These are phyloP conservation scores for Campaea margaritaria DNA, from an alignment of 2,888 invertebrate species.

Conservation along the genomic window DNA sequence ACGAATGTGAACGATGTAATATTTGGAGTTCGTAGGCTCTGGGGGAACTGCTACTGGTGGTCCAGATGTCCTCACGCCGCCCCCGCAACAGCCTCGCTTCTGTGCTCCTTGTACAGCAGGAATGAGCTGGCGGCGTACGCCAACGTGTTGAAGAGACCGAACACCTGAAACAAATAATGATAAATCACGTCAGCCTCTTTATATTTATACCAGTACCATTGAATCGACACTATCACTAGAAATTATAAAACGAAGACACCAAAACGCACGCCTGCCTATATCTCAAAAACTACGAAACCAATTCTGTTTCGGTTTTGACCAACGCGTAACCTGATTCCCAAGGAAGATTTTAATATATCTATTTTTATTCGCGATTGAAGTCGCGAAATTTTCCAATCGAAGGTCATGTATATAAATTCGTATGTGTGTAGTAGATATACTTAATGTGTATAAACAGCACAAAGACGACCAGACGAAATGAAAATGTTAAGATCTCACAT, in stretches of 20 bases:
- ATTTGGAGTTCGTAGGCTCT: constrained; percentile 45
- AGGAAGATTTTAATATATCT: no score
- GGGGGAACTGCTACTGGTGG: constrained; percentile 37
- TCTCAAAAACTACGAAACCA: no score
- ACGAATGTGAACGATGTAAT: constrained; percentile 47
- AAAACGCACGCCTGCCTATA: no score
- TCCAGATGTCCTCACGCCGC: constrained; percentile 48
- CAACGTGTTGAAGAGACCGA: constrained; percentile 92
- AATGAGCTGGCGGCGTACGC: constrained; percentile 92
- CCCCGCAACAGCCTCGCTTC: constrained; percentile 64
- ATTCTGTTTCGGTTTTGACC: no score
- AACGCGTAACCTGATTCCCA: no score
- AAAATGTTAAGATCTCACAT: constrained; percentile 18
- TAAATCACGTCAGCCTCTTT: constrained; percentile 3
- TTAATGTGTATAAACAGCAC: constrained; percentile 1
- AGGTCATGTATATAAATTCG: no score
- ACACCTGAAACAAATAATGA: constrained; percentile 85
- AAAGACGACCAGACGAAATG: constrained; percentile 17
- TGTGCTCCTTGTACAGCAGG: constrained; percentile 90
- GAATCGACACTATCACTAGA: not conserved
- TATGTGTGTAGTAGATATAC: no score
- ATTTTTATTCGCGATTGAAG: no score
- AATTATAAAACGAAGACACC: no score
- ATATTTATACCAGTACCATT: not conserved
- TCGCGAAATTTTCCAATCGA: no score